Percentiles rank a stretch among this genome's conserved stretches.
phyloP scores from a whole-genome alignment of 2,888 invertebrate species.

The Acleris cristana region DNA sequence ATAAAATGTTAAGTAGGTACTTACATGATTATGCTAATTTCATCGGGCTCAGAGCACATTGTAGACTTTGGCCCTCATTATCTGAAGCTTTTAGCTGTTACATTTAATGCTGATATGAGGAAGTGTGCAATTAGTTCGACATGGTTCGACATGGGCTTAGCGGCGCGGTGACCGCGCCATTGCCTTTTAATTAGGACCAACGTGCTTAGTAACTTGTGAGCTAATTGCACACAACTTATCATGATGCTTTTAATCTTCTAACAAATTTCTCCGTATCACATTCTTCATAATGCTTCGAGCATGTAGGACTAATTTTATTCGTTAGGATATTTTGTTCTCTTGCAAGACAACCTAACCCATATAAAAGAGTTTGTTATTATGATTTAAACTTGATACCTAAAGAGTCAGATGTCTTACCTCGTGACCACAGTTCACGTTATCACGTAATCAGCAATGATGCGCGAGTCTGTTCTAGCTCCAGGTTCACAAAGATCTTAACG shows the following conservation, averaged over 20 bases:
- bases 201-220: slow-evolving; percentile 6
- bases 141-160: slow-evolving; percentile 7
- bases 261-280: too few relatives aligned
- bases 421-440: too few relatives aligned
- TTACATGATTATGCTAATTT: slow-evolving; percentile 1
- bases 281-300: too few relatives aligned
- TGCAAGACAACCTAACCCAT: too few relatives aligned
- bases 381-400: too few relatives aligned
- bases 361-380: too few relatives aligned
- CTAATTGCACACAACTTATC: slow-evolving; percentile 1
- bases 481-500: slow-evolving; percentile 39
- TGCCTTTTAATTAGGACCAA: slow-evolving; percentile 24
- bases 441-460: background rate
- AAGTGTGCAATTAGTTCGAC: slow-evolving; percentile 25
- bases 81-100: slow-evolving; percentile 27
- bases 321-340: too few relatives aligned
- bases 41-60: slow-evolving; percentile 6
- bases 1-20: background rate
- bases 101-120: slow-evolving; percentile 31
- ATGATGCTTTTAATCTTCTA: too few relatives aligned
- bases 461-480: slow-evolving; percentile 13
- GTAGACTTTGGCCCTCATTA: slow-evolving; percentile 5
- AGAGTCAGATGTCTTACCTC: too few relatives aligned
- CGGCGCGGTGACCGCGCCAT: slow-evolving; percentile 12
- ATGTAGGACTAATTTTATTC: too few relatives aligned